Conservation (phyloP, 1,140 invertebrate genomes). For the Drosophila oshimai region DNA sequence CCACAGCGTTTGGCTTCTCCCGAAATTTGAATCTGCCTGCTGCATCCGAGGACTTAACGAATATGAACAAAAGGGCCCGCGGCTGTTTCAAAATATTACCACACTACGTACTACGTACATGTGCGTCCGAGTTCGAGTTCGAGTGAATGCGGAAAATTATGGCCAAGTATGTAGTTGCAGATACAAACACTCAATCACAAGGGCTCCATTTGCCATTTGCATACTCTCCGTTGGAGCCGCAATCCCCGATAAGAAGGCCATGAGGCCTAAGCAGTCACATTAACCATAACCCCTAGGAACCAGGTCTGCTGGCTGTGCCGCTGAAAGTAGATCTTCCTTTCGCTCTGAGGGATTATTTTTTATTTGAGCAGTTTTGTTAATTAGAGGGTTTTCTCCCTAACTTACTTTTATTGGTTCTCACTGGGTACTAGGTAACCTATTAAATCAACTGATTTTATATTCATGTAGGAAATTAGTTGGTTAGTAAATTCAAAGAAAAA, state of each 20-base stretch:
- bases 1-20: constrained; percentile 59
- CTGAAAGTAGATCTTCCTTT: background rate
- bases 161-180: constrained; percentile 60
- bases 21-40: constrained; percentile 81
- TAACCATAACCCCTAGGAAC: constrained; percentile 29
- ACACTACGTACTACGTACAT: constrained; percentile 39
- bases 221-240: background rate
- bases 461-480: background rate
- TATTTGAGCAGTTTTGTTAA: constrained; percentile 18
- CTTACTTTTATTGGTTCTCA: background rate
- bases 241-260: background rate
- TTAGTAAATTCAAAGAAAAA: background rate
- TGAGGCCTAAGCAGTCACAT: constrained; percentile 22
- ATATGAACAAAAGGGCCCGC: constrained; percentile 69
- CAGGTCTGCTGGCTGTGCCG: constrained; percentile 1
- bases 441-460: background rate
- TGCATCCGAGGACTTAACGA: constrained; percentile 79
- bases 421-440: no score
- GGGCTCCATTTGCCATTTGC: constrained; percentile 41
- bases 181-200: constrained; percentile 74
- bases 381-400: background rate
- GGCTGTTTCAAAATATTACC: constrained; percentile 71
- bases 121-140: constrained; percentile 13
- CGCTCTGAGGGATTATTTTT: constrained; percentile 6
- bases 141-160: constrained; percentile 50